phyloP scores from a whole-genome alignment of 2,797 vertebrate genomes.

The Ptychadena robeensis region DNA sequence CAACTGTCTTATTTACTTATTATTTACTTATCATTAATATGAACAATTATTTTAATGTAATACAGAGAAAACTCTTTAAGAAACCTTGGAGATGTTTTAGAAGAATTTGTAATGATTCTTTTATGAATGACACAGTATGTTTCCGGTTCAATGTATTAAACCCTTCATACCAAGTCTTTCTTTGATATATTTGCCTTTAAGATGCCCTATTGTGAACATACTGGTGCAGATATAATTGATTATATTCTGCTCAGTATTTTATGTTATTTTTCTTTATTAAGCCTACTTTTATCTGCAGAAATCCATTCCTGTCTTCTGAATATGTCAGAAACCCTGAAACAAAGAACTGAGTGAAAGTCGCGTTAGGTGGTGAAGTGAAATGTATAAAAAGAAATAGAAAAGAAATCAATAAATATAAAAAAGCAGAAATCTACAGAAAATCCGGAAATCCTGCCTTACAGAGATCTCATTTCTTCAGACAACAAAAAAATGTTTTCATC shows the following conservation, averaged over 20 bases:
- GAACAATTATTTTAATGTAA: too few relatives aligned
- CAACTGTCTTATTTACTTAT: too few relatives aligned
- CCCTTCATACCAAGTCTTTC: conserved; percentile 5
- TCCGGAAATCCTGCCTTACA: not conserved
- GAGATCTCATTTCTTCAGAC: not conserved
- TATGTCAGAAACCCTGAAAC: not conserved
- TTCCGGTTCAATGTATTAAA: not conserved
- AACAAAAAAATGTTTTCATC: not conserved
- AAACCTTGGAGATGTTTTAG: conserved; percentile 14
- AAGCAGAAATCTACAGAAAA: too few relatives aligned
- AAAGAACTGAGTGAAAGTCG: not conserved
- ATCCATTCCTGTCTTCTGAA: not conserved
- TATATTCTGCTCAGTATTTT: not conserved
- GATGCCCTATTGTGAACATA: conserved; percentile 8
- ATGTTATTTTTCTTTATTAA: conserved; percentile 14
- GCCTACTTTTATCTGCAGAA: conserved; percentile 2
- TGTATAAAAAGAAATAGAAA: not conserved
- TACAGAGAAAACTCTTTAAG: too few relatives aligned
- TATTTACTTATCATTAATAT: too few relatives aligned
- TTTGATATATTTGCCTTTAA: conserved; percentile 27
- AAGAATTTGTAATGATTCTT: conserved; percentile 17
- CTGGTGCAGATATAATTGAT: conserved; percentile 37
- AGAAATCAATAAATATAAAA: not conserved
- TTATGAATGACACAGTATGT: conserved; percentile 22
- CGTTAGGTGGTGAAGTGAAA: not conserved